Base-by-base conservation (phyloP, 2,888 invertebrate genomes). In the Graphium colonna region DNA sequence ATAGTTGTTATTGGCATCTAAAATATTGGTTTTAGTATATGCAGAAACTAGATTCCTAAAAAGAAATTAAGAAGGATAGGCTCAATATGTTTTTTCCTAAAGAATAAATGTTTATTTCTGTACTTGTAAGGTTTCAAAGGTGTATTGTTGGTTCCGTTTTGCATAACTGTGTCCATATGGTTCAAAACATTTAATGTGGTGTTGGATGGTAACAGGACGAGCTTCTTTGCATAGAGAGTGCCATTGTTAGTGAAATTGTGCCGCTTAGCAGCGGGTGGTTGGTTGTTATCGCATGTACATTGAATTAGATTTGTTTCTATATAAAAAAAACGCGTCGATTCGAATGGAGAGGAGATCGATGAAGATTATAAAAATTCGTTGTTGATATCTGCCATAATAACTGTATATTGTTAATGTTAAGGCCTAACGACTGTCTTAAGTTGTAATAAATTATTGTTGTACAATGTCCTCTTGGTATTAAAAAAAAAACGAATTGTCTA, bases 381-480 rank as follows among this genome's bases (percentile, higher is more conserved):
- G 87, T 89, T 86, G 80, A 87, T 83, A 86, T 87, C 82, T 88
- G 88, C 88, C 88, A 88, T 89, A 88, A 86, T 87, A 82, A 79
- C 70, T 87, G 85, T 88, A 88, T 69, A 86, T 85, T 85, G 71
- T 82, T 81, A 77, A 75, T 78, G 69, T 75, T 88, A 84, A 86
- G 87, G 86, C 88, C 87, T 86, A 85, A 85, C 83, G 86, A 86
- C 86, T 88, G 85, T 87, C 81, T 78, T 83, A 81, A 78, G 76
- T 79, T 83, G 74, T 79, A 70, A 68, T 74, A 76, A 75, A 77
- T 78, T 55, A 79, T 80, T 81, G 77, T 81, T 80, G 75, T 73
- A 70, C 68, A 74, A 73, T 71, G 69, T 73, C 36, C 69, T 52
- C 42, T 42, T 74, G 65, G 71, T 57, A 21, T 21, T 21, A 21